Base-by-base conservation (phyloP, 2,888 invertebrate species). In the Ectemnius continuus region DNA sequence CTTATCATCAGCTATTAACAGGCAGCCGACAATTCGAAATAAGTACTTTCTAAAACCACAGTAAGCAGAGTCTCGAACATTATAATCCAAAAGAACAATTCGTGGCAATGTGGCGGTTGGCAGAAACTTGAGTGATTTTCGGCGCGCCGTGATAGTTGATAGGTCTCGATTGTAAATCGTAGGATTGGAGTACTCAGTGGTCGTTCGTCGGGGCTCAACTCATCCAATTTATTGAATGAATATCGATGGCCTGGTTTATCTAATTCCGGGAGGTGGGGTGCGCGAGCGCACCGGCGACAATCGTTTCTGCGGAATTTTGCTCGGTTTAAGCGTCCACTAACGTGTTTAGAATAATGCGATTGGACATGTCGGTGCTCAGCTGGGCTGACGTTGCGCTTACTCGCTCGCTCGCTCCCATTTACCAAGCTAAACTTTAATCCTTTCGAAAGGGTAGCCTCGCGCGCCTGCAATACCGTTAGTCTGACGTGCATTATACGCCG, bases 341-440 rank as follows among this genome's bases (percentile, higher is more conserved):
- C 13, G 52, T 14, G 16, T 52, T 52, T 52, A 52, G 52, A 52
- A 52, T 58, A 18, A 23, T 26, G 58, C 58, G 26, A 26, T 20
- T 26, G 18, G 58, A 26, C 58, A 20, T 20, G 20, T 14, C 58
- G 58, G 18, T 6, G 18, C 3, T 36, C 36, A 23, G 23, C 3
- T 3, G 36, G 36, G 36, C 36, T 36, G 36, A 36, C 36, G 36
- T 5, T 36, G 23, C 23, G 23, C 23, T 23, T 23, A 36, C 36
- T 36, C 36, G 23, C 23, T 14, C n/a, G 64, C 52, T 36, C 70
- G 59, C 57, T 60, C 45, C 59, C 16, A 14, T n/a, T 66, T 59
- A 48, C 52, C 11, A 46, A 72, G 64, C 56, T 59, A 46, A 61
- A 73, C 64, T 73, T 73, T 69, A 73, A 69, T 56, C 69, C 69